These are phyloP conservation scores for Crypturellus undulatus DNA, from an alignment of 2,113 vertebrate genomes.

Conservation along the genomic window DNA sequence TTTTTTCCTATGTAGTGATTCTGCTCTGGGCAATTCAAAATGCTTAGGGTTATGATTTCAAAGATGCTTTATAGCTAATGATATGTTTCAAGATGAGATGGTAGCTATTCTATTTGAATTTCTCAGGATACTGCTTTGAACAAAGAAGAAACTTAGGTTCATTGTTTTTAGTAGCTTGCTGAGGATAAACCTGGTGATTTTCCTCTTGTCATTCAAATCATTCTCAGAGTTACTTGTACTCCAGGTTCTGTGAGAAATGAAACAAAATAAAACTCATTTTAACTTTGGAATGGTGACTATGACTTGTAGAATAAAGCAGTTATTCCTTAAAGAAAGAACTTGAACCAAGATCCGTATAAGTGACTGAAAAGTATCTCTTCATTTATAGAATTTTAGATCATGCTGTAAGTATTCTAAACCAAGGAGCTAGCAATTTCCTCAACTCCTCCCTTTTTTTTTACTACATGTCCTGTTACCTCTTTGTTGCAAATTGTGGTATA, in stretches of 20 bases:
- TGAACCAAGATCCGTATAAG: neutral
- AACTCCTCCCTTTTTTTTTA: neutral
- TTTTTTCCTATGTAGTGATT: neutral
- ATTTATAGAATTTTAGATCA: neutral
- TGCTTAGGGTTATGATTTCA: neutral
- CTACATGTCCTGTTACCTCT: neutral
- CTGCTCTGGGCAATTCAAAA: neutral
- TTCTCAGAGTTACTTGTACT: neutral
- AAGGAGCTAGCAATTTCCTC: neutral
- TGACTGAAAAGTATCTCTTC: neutral
- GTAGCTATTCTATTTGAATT: conserved; percentile 11
- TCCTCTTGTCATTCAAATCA: conserved; percentile 8
- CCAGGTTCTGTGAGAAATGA: neutral
- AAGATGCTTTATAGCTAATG: neutral
- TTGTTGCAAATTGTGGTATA: neutral
- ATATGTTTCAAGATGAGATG: neutral
- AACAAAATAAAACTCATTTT: neutral
- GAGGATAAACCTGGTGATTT: neutral
- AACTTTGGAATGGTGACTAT: neutral
- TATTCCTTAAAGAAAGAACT: neutral
- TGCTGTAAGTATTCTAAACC: neutral
- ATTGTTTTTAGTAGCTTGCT: neutral
- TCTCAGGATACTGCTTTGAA: neutral
- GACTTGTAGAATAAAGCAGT: neutral
- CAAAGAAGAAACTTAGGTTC: neutral